Percentiles rank a stretch among this genome's conserved stretches.
phyloP scores from a whole-genome alignment of 2,888 invertebrate genomes.

The Embidobia sp. region DNA sequence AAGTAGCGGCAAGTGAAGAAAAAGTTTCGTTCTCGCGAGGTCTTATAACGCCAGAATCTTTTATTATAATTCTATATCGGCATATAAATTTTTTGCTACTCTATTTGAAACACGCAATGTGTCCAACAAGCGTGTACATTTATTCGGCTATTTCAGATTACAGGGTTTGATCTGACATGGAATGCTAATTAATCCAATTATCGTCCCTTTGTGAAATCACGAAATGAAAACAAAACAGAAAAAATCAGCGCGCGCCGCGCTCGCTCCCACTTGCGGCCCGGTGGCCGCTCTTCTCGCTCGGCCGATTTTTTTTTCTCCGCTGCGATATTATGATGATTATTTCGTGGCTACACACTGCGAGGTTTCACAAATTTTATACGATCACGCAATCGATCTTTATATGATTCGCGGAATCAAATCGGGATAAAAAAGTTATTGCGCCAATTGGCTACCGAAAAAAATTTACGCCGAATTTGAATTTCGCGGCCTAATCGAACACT shows the following conservation, averaged over 20 bases:
- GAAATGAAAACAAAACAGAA: conserved; percentile 64
- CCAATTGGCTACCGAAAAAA: conserved; percentile 49
- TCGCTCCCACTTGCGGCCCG: conserved; percentile 40
- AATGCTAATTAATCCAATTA: conserved; percentile 79
- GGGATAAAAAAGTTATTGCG: conserved; percentile 48
- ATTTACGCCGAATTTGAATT: conserved; percentile 35
- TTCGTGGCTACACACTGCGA: conserved; percentile 51
- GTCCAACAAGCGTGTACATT: conserved; percentile 58
- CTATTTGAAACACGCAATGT: conserved; percentile 57
- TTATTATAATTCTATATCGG: conserved; percentile 51
- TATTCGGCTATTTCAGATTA: conserved; percentile 70
- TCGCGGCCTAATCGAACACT: too few relatives aligned
- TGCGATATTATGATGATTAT: conserved; percentile 58
- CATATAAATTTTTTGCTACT: conserved; percentile 59
- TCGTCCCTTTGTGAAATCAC: conserved; percentile 69
- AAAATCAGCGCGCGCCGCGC: conserved; percentile 51
- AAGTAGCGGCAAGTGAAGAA: too few relatives aligned
- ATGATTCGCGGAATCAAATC: conserved; percentile 76
- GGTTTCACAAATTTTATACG: conserved; percentile 72
- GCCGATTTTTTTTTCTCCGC: conserved; percentile 67
- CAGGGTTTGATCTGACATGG: conserved; percentile 72
- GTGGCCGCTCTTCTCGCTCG: conserved; percentile 65
- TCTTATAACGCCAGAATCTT: neutral
- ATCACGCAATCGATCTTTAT: conserved; percentile 78
- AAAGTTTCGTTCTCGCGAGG: too few relatives aligned